These are phyloP conservation scores for Mus caroli DNA, from an alignment of 2,797 vertebrate species.

Conservation along the genomic window DNA sequence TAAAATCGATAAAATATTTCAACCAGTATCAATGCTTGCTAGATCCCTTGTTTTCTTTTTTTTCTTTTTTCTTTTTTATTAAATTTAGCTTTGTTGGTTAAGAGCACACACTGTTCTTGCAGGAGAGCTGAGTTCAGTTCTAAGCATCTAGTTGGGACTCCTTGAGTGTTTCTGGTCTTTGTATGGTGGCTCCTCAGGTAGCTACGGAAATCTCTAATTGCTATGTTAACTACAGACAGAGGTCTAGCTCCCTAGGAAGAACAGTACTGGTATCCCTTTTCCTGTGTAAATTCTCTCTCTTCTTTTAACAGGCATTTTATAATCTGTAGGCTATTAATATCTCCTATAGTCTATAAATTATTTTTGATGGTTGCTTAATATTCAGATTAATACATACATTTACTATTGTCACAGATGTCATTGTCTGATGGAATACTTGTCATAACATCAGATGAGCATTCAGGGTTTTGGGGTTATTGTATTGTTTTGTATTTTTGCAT, in stretches of 20 bases:
- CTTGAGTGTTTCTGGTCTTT: neutral
- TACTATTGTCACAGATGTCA: slow-evolving; percentile 1
- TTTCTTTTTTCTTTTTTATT: neutral
- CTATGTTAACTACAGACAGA: neutral
- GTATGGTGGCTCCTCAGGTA: neutral
- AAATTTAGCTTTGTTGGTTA: neutral
- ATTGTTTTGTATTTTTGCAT: too few species aligned
- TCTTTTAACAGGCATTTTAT: slow-evolving; percentile 26
- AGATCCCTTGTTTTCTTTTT: neutral
- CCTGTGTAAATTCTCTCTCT: neutral
- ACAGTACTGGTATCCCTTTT: neutral
- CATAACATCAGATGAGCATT: slow-evolving; percentile 38
- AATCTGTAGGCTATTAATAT: neutral
- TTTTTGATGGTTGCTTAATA: neutral
- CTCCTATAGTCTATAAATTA: neutral
- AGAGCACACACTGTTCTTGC: neutral
- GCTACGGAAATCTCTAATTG: neutral
- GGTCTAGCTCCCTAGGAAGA: neutral
- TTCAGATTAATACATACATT: neutral
- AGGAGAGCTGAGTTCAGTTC: neutral
- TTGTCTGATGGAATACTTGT: neutral
- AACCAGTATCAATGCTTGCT: neutral
- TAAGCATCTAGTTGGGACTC: neutral
- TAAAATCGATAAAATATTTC: slow-evolving; percentile 26
- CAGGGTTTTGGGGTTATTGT: neutral